phyloP scores from a whole-genome alignment of 2,797 vertebrate species.

The Adrianichthys oophorus region DNA sequence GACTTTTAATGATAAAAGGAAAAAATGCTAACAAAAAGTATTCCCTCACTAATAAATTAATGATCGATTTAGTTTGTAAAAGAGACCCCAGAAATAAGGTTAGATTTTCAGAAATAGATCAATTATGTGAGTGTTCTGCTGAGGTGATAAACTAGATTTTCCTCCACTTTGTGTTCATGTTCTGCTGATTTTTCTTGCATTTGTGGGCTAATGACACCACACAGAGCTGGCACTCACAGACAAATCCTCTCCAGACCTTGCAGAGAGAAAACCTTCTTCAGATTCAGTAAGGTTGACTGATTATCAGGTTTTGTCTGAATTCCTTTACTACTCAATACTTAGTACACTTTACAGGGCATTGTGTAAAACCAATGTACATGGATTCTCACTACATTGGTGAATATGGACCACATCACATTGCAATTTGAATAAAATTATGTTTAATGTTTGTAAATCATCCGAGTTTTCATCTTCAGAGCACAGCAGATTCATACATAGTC shows the following conservation, averaged over 20 bases:
- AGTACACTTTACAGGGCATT: too few relatives aligned
- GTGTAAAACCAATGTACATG: too few relatives aligned
- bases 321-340: too few relatives aligned
- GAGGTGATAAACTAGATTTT: constrained; percentile 42
- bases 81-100: constrained; percentile 3
- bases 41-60: constrained; percentile 7
- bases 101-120: constrained; percentile 16
- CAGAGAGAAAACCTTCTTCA: constrained; percentile 56
- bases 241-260: constrained; percentile 41
- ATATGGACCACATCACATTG: too few relatives aligned
- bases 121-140: constrained; percentile 25
- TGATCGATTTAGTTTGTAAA: constrained; percentile 5
- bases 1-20: not conserved
- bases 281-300: constrained; percentile 61
- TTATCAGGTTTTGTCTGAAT: constrained; percentile 20
- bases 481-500: too few relatives aligned
- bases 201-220: constrained; percentile 56
- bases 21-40: constrained; percentile 5
- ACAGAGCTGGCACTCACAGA: constrained; percentile 48
- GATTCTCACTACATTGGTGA: too few relatives aligned
- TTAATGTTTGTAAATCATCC: too few relatives aligned
- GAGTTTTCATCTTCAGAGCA: too few relatives aligned
- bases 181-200: constrained; percentile 62
- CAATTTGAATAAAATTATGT: too few relatives aligned
- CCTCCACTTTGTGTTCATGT: constrained; percentile 37